Base-by-base conservation (phyloP, 2,888 invertebrate genomes). In the Anorthoa munda region DNA sequence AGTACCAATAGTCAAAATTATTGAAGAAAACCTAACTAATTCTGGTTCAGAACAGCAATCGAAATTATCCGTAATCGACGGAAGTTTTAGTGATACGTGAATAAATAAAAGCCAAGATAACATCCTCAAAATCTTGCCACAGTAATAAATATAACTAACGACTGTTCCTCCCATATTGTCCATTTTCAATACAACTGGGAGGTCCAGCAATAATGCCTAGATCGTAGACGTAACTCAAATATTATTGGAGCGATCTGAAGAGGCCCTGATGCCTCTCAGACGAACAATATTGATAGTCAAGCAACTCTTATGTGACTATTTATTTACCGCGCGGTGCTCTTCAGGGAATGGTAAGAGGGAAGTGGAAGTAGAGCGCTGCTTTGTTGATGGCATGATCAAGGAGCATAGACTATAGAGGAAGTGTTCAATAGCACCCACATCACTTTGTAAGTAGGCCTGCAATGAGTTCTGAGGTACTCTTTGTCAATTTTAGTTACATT, bases 361-460 rank as follows among this genome's bases (percentile, higher is more conserved):
- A 80, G 64, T 68, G 59, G 64, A 76, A 55, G 58, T 48, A 39
- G 48, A 60, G 67, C 56, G 21, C 21, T 65, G 15, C 53, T 83
- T 83, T 83, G 50, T 83, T 61, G n/a, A 72, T 58, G 61, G 15
- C 80, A 72, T 73, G 26, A 83, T 83, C 48, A 68, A 79, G 63
- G 26, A 81, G 56, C 21, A 56, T 46, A 66, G 17, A 64, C 66
- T 59, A 48, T 65, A 21, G 46, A 51, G 66, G 61, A 77, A 82
- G 67, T 64, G 23, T 23, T 61, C 45, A 65, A 66, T 39, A 65
- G 9, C 46, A 79, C 13, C 7, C 51, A 48, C 23, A 26, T 2
- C 21, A 39, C 18, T 15, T 21, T 56, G 26, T 51, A 50, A 23
- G 15, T 46, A 60, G 13, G 11, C 15, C 48, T 60, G 23, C 58